These are phyloP conservation scores for Dryoscopus gambensis DNA, from an alignment of 2,113 vertebrate genomes.

Conservation along the genomic window DNA sequence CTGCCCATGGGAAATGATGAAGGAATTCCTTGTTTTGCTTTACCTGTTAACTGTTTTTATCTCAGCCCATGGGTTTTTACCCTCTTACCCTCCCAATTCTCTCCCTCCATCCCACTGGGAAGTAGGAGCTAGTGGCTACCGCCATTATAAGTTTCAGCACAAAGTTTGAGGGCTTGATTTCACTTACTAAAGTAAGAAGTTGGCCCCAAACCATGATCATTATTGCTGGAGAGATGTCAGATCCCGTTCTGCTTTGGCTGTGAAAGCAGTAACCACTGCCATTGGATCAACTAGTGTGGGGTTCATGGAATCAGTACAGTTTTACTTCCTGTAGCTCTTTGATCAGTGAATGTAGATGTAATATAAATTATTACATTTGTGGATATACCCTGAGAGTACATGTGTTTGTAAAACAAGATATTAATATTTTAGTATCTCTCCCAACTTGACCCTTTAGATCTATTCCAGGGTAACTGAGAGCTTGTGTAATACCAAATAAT, in stretches of 20 bases:
- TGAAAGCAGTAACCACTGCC: neutral
- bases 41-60: neutral
- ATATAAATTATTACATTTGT: neutral
- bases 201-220: neutral
- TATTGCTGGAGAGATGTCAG: neutral
- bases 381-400: neutral
- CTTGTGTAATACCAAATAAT: neutral
- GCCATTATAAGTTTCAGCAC: neutral
- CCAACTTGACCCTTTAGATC: neutral
- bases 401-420: neutral
- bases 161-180: neutral
- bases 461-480: neutral
- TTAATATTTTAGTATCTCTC: neutral
- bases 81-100: neutral
- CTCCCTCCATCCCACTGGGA: no score
- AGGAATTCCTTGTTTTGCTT: neutral
- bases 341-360: neutral
- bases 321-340: neutral
- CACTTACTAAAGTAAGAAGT: neutral
- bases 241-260: neutral
- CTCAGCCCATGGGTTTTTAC: neutral
- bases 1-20: neutral
- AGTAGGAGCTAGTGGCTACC: neutral
- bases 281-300: neutral
- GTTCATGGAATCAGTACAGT: accelerated